A percentile compares a stretch with the other conserved stretches of the same genome.
phyloP scores from a whole-genome alignment of 1,140 invertebrate genomes.

The Neuroterus valhalla region DNA sequence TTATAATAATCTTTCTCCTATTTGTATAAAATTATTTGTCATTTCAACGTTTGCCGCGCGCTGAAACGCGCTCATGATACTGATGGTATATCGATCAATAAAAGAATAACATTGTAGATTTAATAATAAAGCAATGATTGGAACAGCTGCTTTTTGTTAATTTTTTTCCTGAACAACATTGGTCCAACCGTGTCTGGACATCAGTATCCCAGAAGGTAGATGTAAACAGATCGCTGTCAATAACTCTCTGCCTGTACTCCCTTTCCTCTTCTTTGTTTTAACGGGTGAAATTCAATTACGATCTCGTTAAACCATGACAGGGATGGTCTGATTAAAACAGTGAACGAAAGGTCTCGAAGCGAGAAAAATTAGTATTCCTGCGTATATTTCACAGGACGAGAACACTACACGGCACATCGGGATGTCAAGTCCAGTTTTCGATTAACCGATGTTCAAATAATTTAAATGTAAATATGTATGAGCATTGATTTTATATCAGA shows the following conservation, averaged over 20 bases:
- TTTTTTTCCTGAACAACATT: too few relatives aligned
- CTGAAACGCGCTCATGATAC: too few relatives aligned
- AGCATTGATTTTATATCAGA: conserved; percentile 37
- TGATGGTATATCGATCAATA: too few relatives aligned
- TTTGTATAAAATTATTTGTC: too few relatives aligned
- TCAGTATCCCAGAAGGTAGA: conserved; percentile 6
- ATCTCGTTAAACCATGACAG: conserved; percentile 23
- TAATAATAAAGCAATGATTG: too few relatives aligned
- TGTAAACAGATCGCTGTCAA: conserved; percentile 34
- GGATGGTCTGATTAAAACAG: conserved; percentile 6
- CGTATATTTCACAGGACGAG: conserved; percentile 6
- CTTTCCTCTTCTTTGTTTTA: background rate
- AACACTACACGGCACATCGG: conserved; percentile 13
- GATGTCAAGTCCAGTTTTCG: conserved; percentile 36
- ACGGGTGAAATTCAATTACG: conserved; percentile 39
- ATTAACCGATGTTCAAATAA: conserved; percentile 40
- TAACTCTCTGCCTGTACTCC: conserved; percentile 17
- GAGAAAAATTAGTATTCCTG: conserved; percentile 6
- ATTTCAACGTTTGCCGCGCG: too few relatives aligned
- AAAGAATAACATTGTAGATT: too few relatives aligned
- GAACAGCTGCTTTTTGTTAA: too few relatives aligned
- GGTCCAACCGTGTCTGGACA: background rate
- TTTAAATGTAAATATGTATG: conserved; percentile 48
- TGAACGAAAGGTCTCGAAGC: conserved; percentile 27
- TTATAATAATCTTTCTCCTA: too few relatives aligned